Evolutionary conservation across 2,113 vertebrate species (phyloP), one percentile per base, ranked within the genome.

Genomic region (Bubo scandiacus): DNA sequence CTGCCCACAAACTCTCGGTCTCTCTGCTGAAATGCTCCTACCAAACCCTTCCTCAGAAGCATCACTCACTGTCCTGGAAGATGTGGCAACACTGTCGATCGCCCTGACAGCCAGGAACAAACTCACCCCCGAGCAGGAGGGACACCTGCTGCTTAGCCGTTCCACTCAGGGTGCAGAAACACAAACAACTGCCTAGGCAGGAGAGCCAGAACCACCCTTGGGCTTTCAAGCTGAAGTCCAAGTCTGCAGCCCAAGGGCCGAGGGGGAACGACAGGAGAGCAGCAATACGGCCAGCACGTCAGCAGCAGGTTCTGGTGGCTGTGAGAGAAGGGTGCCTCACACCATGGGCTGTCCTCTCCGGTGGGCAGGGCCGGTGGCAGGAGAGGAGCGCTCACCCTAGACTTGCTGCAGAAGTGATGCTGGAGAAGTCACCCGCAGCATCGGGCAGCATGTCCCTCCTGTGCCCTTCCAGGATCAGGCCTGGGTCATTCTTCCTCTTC

Each of bases 381-480:
- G 63, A 79, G 13, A 55, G 81, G 15, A 36, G 25, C 3, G 1
- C 34, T 58, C 54, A 15, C 25, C 6, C 12, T 27, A 25, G 22
- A 8, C 26, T 21, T 51, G 67, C 79, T 25, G 36, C 55, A 52
- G 21, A 80, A 42, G 12, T 42, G 40, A 42, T 42, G 9, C 4
- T 11, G 26, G 17, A 45, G 43, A 54, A 47, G 55, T 61, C n/a
- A 43, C 29, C 32, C 29, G 9, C 17, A 57, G 47, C 67, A 49
- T 0, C 0, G 3, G 40, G 47, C 43, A 22, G 61, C 79, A 26
- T 30, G 65, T 5, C 26, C 65, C 49, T 51, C 29, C 86, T 36
- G 25, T 0, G 1, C 65, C 30, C 49, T 27, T 45, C 57, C 51
- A 43, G 38, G 29, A 18, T 6, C 1, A 0, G 13, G 22, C 9